A percentile compares a stretch with the other conserved stretches of the same genome.
Evolutionary conservation across 2,113 vertebrate species (phyloP).

Genomic region (Osmerus eperlanus): DNA sequence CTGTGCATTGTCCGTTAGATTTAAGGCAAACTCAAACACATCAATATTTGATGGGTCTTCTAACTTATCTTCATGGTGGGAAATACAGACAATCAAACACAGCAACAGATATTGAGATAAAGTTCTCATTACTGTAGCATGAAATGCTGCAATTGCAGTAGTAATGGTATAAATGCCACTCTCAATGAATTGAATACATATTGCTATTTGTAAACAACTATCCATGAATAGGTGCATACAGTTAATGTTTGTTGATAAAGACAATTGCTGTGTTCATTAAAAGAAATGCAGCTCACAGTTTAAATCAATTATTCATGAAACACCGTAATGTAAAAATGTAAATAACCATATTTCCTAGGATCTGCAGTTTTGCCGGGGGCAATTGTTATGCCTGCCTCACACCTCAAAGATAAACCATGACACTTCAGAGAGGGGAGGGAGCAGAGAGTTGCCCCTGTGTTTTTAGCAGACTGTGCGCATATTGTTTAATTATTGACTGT

Average conservation of each 20-base stretch:
- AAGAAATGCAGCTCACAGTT: slow-evolving; percentile 32
- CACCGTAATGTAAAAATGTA: slow-evolving; percentile 22
- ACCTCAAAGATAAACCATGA: slow-evolving; percentile 16
- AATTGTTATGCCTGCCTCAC: neutral
- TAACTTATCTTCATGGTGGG: slow-evolving; percentile 38
- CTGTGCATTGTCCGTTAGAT: slow-evolving; percentile 38
- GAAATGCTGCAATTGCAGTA: slow-evolving; percentile 33
- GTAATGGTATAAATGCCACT: slow-evolving; percentile 15
- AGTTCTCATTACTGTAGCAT: slow-evolving; percentile 45
- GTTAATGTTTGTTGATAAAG: slow-evolving; percentile 35
- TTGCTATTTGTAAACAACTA: slow-evolving; percentile 24
- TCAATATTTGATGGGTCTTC: slow-evolving; percentile 55
- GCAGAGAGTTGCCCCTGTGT: slow-evolving; percentile 17
- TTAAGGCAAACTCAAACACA: slow-evolving; percentile 32
- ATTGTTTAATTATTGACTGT: slow-evolving; percentile 73
- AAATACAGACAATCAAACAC: slow-evolving; percentile 37
- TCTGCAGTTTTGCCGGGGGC: slow-evolving; percentile 8
- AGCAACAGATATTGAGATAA: slow-evolving; percentile 45
- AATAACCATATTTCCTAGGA: slow-evolving; percentile 32
- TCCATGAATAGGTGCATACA: slow-evolving; percentile 33
- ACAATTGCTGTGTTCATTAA: slow-evolving; percentile 25
- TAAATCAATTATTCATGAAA: slow-evolving; percentile 48
- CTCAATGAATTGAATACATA: slow-evolving; percentile 40
- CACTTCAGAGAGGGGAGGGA: slow-evolving; percentile 14
- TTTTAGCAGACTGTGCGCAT: slow-evolving; percentile 45